Evolutionary conservation across 2,888 invertebrate species (phyloP), one percentile per base, ranked within the genome.

Genomic region (Itoplectis maculator): DNA sequence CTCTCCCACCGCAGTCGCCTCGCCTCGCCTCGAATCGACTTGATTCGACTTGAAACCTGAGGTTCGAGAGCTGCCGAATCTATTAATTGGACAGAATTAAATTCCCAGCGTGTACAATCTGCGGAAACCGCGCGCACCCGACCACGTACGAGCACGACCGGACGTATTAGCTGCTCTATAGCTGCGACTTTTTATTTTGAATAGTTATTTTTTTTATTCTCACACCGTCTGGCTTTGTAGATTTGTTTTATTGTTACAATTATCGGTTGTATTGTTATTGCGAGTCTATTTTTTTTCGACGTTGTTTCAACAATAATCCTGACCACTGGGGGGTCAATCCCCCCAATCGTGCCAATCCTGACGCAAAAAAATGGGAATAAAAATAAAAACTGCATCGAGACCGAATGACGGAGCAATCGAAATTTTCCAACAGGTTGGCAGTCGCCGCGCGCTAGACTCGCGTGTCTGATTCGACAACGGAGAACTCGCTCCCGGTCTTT

Each of bases 351-450:
- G n/a, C n/a, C n/a, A n/a, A n/a, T 40, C 11, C 35, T 37, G 9
- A 18, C n/a, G 54, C 1, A 9, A 54, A 23, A 13, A 13, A 23
- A 15, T 18, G 40, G 40, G 18, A 63, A 29, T 35, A 9, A 15
- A 35, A 68, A 29, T 35, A 11, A 9, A 13, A 11, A 20, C 7
- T 5, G n/a, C 7, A 6, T 18, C 9, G 15, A 40, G n/a, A 37
- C 4, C 9, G 9, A 29, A 4, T 18, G 66, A 7, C 63, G 20
- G 63, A 0, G 23, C n/a, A 11, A 54, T 40, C 11, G 15, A 5
- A 49, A 73, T 61, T 73, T 73, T 77, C 61, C 76, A 77, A 77
- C 76, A 77, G 76, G 76, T 77, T 68, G 76, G n/a, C n/a, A n/a
- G n/a, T n/a, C n/a, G n/a, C n/a, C n/a, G n/a, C n/a, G n/a, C n/a